phyloP scores from a whole-genome alignment of 2,113 vertebrate species.

The Dicaeum eximium region DNA sequence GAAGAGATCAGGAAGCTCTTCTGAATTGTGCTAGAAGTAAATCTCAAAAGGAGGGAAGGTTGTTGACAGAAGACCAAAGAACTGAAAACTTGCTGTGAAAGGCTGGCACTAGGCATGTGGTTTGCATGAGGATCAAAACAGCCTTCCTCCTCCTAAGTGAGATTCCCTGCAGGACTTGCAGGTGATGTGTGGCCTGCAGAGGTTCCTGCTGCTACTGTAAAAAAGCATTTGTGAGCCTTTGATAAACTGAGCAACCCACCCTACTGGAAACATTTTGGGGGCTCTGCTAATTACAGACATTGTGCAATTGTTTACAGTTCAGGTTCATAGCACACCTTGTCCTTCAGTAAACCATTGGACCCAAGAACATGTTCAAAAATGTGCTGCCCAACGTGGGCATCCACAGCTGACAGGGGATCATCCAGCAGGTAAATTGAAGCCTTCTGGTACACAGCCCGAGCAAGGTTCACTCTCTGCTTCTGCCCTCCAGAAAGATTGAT shows the following conservation, averaged over 20 bases:
- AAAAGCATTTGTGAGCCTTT: not conserved
- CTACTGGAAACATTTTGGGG: not conserved
- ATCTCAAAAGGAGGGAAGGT: not conserved
- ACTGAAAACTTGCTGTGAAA: not conserved
- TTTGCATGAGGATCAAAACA: not conserved
- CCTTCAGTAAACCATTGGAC: slow-evolving; percentile 84
- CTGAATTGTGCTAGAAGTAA: not conserved
- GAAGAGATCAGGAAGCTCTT: not conserved
- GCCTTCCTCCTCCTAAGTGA: not conserved
- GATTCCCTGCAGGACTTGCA: not conserved
- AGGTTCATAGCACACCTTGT: slow-evolving; percentile 74
- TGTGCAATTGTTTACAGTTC: not conserved
- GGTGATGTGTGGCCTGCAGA: not conserved
- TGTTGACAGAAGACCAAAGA: not conserved
- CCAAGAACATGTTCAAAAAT: slow-evolving; percentile 91
- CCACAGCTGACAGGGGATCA: slow-evolving; percentile 89
- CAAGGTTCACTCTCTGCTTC: slow-evolving; percentile 90
- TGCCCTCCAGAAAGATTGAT: slow-evolving; percentile 92
- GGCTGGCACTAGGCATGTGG: not conserved
- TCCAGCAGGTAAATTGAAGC: slow-evolving; percentile 88
- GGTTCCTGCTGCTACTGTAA: not conserved
- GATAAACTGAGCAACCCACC: not conserved
- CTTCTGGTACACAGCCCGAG: slow-evolving; percentile 87
- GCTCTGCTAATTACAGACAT: not conserved
- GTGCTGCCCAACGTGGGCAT: slow-evolving; percentile 87